Base-by-base conservation (phyloP, 2,888 invertebrate genomes). In the Gisinianus flammeolus region DNA sequence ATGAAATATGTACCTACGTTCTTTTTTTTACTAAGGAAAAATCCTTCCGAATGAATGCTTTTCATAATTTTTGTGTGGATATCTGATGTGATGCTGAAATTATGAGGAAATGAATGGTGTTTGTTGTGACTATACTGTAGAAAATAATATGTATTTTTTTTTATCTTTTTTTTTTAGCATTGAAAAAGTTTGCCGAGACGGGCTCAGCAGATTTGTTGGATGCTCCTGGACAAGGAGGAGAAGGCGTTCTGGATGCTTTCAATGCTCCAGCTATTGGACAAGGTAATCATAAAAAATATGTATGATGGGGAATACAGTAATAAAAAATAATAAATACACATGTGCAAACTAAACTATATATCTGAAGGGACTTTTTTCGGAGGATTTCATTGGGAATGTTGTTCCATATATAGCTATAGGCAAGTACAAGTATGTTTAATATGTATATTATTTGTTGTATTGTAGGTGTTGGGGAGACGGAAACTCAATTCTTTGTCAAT, bases 231-330 rank as follows among this genome's bases (percentile, higher is more conserved):
- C 88, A 88, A 82, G 33, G 74, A 58, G 74, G 76, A 67, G 79
- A 79, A 56, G 84, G 84, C 28, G 80, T 87, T 80, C 85, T 86
- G 22, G 95, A 89, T 82, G 86, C 86, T 26, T 89, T 89, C 85
- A 86, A 86, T 58, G 87, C 87, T 2, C 87, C 88, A 8, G 91
- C 95, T 0, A 91, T 95, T 31, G 86, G 88, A 0, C 89, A 91
- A 79, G 62, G 82, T 71, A 44, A 44, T 44, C 2, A 2, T 6
- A 44, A 44, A n/a, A n/a, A n/a, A n/a, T n/a, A n/a, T n/a, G n/a
- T n/a, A n/a, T n/a, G n/a, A n/a, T n/a, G n/a, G n/a, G n/a, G n/a
- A n/a, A n/a, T n/a, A n/a, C n/a, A n/a, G n/a, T n/a, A n/a, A n/a
- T n/a, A n/a, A n/a, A n/a, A n/a, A n/a, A n/a, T n/a, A n/a, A n/a